phyloP scores from a whole-genome alignment of 2,888 invertebrate genomes.

The Mylabris sibirica region DNA sequence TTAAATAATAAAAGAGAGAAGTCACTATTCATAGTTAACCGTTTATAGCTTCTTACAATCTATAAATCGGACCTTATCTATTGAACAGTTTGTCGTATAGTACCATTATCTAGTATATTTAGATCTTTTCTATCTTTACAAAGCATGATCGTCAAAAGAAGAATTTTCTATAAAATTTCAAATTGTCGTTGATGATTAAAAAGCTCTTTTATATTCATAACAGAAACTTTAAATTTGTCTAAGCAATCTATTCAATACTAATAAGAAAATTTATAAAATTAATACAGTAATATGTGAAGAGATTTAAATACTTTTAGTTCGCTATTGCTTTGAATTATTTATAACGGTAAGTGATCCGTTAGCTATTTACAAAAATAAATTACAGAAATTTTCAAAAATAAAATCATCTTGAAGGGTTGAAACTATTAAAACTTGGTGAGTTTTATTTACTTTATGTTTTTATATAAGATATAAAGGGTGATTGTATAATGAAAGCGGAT shows the following conservation, averaged over 20 bases:
- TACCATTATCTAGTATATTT: too few relatives aligned
- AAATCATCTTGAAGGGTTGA: not conserved
- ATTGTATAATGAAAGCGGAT: slow-evolving; percentile 23
- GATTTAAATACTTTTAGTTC: slow-evolving; percentile 28
- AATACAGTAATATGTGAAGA: slow-evolving; percentile 32
- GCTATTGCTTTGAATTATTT: slow-evolving; percentile 35
- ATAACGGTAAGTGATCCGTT: slow-evolving; percentile 28
- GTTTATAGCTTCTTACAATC: slow-evolving; percentile 12
- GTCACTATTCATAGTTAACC: slow-evolving; percentile 7
- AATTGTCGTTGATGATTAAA: not conserved
- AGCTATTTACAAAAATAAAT: not conserved
- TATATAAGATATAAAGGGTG: too few relatives aligned
- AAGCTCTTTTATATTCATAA: not conserved
- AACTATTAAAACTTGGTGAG: not conserved
- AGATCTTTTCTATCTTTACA: not conserved
- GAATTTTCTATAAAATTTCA: not conserved
- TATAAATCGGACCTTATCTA: slow-evolving; percentile 12
- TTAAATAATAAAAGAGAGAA: slow-evolving; percentile 1
- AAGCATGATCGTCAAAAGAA: not conserved
- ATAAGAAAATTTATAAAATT: slow-evolving; percentile 29
- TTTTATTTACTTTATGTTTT: too few relatives aligned
- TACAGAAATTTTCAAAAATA: not conserved
- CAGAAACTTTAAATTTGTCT: slow-evolving; percentile 23
- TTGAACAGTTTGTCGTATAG: slow-evolving; percentile 6
- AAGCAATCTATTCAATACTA: slow-evolving; percentile 31